phyloP scores from a whole-genome alignment of 2,888 invertebrate genomes.

The Drosophila birchii region DNA sequence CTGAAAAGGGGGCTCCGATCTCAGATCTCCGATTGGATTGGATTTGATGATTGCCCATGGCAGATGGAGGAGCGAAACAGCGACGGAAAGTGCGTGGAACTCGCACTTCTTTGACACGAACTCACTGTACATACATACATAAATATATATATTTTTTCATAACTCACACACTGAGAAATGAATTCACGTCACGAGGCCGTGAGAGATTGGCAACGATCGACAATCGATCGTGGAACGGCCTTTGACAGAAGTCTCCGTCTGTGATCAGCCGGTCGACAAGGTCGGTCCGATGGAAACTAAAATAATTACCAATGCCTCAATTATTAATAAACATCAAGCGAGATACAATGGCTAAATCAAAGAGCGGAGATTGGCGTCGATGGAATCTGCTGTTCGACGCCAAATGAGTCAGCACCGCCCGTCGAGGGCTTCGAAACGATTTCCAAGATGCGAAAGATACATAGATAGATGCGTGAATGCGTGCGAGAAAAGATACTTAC shows the following conservation, averaged over 20 bases:
- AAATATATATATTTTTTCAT: neutral
- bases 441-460: constrained; percentile 1
- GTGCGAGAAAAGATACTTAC: neutral
- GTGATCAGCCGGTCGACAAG: constrained; percentile 52
- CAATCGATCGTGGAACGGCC: constrained; percentile 33
- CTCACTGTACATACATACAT: neutral
- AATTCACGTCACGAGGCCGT: constrained; percentile 18
- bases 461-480: neutral
- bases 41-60: constrained; percentile 12
- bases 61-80: neutral
- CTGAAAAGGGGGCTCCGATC: neutral
- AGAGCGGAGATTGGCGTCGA: constrained; percentile 17
- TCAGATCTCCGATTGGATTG: constrained; percentile 4
- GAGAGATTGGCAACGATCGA: constrained; percentile 11
- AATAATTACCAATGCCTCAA: constrained; percentile 62
- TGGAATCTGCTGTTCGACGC: constrained; percentile 4
- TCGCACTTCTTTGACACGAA: constrained; percentile 16
- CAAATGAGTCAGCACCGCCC: constrained; percentile 42
- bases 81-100: constrained; percentile 6
- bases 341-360: constrained; percentile 33
- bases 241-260: constrained; percentile 56
- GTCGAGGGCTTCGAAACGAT: constrained; percentile 9
- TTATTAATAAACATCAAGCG: constrained; percentile 57
- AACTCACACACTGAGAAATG: constrained; percentile 7
- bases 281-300: constrained; percentile 55